A percentile compares a stretch with the other conserved stretches of the same genome.
phyloP scores from a whole-genome alignment of 2,797 vertebrate species.

The Choloepus didactylus region DNA sequence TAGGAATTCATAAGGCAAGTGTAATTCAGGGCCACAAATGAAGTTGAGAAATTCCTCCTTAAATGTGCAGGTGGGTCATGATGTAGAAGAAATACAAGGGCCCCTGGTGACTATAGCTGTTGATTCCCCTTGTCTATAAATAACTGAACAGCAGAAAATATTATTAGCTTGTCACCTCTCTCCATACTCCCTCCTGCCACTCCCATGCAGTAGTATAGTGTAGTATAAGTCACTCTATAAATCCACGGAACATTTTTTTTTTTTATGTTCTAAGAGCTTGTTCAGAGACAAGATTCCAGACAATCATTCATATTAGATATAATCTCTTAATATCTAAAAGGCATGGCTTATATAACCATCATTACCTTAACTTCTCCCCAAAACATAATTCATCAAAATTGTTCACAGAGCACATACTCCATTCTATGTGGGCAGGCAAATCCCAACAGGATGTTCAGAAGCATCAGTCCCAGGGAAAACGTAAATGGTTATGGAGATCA shows the following conservation, averaged over 20 bases:
- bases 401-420: neutral
- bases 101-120: neutral
- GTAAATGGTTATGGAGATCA: neutral
- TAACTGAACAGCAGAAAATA: neutral
- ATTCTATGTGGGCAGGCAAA: neutral
- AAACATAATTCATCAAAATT: constrained; percentile 11
- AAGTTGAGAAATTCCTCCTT: neutral
- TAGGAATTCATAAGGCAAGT: neutral
- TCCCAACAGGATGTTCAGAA: neutral
- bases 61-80: neutral
- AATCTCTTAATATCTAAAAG: constrained; percentile 36
- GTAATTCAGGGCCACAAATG: constrained; percentile 3
- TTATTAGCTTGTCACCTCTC: neutral
- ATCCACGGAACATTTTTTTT: neutral
- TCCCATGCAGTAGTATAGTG: neutral
- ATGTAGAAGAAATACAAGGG: neutral
- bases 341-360: neutral
- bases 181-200: neutral
- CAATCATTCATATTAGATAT: neutral
- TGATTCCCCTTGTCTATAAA: neutral
- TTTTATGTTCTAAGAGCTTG: constrained; percentile 26
- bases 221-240: neutral
- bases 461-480: constrained; percentile 2
- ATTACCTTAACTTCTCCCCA: constrained; percentile 30
- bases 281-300: constrained; percentile 28